Base-by-base conservation (phyloP, 1,140 invertebrate species). In the Ceratina japonica region DNA sequence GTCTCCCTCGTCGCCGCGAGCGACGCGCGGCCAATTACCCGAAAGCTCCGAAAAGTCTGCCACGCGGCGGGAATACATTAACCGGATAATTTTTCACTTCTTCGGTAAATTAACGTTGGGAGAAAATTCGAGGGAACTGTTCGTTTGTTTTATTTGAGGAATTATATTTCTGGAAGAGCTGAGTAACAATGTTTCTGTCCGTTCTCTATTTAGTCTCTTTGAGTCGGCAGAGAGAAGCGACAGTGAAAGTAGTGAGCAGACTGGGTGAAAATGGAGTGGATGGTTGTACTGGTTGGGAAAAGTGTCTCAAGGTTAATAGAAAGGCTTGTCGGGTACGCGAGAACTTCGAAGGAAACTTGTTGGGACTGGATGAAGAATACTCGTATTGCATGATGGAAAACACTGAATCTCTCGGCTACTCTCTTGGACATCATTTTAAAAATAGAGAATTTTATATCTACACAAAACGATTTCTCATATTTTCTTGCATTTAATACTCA, bases 21-120 rank as follows among this genome's bases (percentile, higher is more conserved):
- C 37, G 37, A 76, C 71, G 37, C 24, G 27, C 63, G 63, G 31
- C 44, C 56, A 76, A 76, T 76, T 76, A 51, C 27, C 10, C 62
- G 22, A 51, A 54, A 37, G 44, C 64, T 18, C 59, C 64, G 54
- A 51, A 31, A 52, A 52, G 22, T 69, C 20, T 58, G 22, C 49
- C 20, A 22, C 54, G 51, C 8, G 51, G 8, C 10, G 1, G 24
- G 51, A 54, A 69, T n/a, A 22, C 49, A 49, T 51, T 24, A 63
- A 59, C 20, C 8, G 15, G 59, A 12, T 61, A 61, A 61, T 61
- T 61, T 10, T 27, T 3, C 20, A 44, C 59, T 10, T 61, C 22
- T 10, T 61, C 20, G 59, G n/a, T 61, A 61, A 61, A 61, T 61
- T 61, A 27, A 61, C 15, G 15, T 20, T 20, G 59, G 0, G 20